Percentiles rank a stretch among this genome's conserved stretches.
Evolutionary conservation across 1,140 invertebrate species (phyloP).

Genomic region (Aradophagus sp.): DNA sequence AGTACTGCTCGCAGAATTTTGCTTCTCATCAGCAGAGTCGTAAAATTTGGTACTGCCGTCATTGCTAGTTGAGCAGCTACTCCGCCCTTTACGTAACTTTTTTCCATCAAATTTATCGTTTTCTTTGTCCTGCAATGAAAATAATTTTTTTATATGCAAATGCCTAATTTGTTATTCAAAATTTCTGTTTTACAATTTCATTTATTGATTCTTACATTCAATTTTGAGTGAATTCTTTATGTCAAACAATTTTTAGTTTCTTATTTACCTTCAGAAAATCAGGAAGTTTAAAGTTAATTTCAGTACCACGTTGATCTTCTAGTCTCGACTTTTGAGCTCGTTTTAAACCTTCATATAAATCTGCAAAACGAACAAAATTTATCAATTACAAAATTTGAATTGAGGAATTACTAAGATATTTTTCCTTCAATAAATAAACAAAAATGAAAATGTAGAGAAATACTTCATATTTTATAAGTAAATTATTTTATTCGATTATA

Average conservation of each 20-base stretch:
- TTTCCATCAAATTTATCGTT: slow-evolving; percentile 69
- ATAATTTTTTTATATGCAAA: too few species aligned
- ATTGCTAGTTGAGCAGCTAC: slow-evolving; percentile 52
- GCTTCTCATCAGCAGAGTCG: slow-evolving; percentile 63
- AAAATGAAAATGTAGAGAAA: too few species aligned
- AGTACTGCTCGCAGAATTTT: slow-evolving; percentile 29
- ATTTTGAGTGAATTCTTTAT: too few species aligned
- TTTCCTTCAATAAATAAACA: too few species aligned
- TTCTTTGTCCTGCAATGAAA: slow-evolving; percentile 68
- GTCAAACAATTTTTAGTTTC: slow-evolving; percentile 5
- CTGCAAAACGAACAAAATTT: slow-evolving; percentile 70
- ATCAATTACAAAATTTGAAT: slow-evolving; percentile 1
- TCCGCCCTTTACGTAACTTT: slow-evolving; percentile 65
- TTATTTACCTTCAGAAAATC: slow-evolving; percentile 82
- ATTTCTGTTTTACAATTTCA: too few species aligned
- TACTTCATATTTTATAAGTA: too few species aligned
- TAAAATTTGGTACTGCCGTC: slow-evolving; percentile 70
- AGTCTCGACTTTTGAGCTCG: slow-evolving; percentile 83
- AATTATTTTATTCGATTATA: too few species aligned
- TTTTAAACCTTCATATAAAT: slow-evolving; percentile 85
- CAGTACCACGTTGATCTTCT: slow-evolving; percentile 88
- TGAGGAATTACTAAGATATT: too few species aligned
- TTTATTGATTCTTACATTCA: too few species aligned
- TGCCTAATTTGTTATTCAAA: too few species aligned
- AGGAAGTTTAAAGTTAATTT: slow-evolving; percentile 87